These are phyloP conservation scores for Antechinus stuartii DNA, from an alignment of 2,113 vertebrate species.

Conservation along the genomic window DNA sequence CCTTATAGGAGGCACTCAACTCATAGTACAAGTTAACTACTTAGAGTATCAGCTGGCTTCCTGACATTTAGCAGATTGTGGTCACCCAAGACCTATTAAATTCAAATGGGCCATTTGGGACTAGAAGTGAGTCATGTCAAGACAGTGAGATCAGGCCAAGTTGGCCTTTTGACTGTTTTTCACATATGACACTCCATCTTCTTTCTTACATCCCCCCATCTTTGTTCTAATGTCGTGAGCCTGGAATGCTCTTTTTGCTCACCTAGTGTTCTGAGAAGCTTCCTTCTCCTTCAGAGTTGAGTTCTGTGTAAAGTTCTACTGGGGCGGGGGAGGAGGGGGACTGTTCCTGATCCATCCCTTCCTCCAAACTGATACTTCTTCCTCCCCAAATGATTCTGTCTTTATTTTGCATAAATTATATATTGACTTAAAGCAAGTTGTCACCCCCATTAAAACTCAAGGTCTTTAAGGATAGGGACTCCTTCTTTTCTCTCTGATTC, in stretches of 20 bases:
- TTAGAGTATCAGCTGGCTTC: conserved; percentile 43
- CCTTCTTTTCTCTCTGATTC: neutral
- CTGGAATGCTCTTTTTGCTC: neutral
- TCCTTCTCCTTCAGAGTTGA: neutral
- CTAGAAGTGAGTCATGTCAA: neutral
- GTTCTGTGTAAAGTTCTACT: neutral
- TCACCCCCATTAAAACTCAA: neutral
- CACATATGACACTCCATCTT: neutral
- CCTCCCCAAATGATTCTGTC: neutral
- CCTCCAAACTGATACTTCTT: neutral
- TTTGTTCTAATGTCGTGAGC: neutral
- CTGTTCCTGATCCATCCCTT: neutral
- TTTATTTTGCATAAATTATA: neutral
- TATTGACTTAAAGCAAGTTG: neutral
- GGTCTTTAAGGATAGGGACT: neutral
- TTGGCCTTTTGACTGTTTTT: neutral
- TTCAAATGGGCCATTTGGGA: neutral
- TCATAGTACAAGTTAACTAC: conserved; percentile 59
- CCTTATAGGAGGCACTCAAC: conserved; percentile 72
- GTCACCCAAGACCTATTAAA: neutral
- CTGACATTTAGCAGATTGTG: conserved; percentile 1
- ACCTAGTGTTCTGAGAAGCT: neutral
- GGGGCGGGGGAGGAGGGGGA: neutral
- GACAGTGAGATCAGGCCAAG: neutral
- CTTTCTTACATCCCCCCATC: neutral